Evolutionary conservation across 1,140 invertebrate genomes (phyloP).

Genomic region (Psix sp.): DNA sequence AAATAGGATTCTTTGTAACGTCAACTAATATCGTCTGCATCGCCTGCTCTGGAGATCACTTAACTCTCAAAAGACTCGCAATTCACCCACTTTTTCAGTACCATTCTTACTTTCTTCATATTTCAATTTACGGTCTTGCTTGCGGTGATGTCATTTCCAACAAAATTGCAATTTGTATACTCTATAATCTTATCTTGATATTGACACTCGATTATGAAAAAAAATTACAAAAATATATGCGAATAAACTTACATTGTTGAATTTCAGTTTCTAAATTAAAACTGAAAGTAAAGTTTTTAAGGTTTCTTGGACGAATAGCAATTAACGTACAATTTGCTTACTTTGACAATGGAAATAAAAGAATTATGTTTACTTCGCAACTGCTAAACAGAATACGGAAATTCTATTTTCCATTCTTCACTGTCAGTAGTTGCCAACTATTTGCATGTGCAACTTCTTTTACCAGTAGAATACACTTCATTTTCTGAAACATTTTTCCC

Average conservation of each 20-base stretch:
- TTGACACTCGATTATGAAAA: neutral
- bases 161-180: slow-evolving; percentile 14
- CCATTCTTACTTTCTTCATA: slow-evolving; percentile 18
- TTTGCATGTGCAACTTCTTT: slow-evolving; percentile 5
- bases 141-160: slow-evolving; percentile 11
- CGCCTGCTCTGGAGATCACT: slow-evolving; percentile 17
- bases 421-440: slow-evolving; percentile 16
- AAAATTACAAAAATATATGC: no score
- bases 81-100: slow-evolving; percentile 13
- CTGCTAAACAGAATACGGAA: neutral
- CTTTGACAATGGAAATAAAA: no score
- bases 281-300: no score
- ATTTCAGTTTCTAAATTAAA: no score
- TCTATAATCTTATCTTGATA: slow-evolving; percentile 7
- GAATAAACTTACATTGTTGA: no score
- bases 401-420: slow-evolving; percentile 18
- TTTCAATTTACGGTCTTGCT: slow-evolving; percentile 26
- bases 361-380: neutral
- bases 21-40: slow-evolving; percentile 24
- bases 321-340: no score
- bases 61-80: slow-evolving; percentile 40
- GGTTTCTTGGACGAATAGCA: no score
- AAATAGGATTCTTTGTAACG: slow-evolving; percentile 40
- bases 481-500: no score
- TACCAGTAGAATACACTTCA: slow-evolving; percentile 6